Evolutionary conservation across 1,140 invertebrate genomes (phyloP).

Genomic region (Rhagoletis zephyria): DNA sequence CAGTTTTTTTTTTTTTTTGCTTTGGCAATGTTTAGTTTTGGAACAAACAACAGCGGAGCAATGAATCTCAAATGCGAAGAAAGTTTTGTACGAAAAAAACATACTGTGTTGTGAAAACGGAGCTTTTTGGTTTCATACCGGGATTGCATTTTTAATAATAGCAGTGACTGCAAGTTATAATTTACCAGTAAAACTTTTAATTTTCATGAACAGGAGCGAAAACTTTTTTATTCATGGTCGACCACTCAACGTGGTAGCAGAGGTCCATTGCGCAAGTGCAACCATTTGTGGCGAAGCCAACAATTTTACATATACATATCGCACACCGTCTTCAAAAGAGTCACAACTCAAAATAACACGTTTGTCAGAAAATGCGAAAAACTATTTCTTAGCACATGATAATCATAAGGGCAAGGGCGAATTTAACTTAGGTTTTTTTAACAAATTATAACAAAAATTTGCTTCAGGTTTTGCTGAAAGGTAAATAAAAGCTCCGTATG

Average conservation of each 20-base stretch:
- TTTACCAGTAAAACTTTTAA: constrained; percentile 19
- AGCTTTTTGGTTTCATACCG: background rate
- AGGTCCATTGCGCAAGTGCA: background rate
- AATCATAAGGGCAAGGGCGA: no score
- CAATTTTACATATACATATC: no score
- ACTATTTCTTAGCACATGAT: no score
- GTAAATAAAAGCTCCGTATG: no score
- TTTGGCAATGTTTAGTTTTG: constrained; percentile 25
- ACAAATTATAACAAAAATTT: no score
- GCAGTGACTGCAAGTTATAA: background rate
- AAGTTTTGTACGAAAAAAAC: background rate
- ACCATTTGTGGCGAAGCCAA: background rate
- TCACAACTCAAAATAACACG: no score
- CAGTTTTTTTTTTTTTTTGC: constrained; percentile 3
- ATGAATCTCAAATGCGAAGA: background rate
- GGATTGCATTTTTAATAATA: background rate
- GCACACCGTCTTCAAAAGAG: no score
- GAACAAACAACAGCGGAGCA: background rate
- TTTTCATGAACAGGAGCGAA: constrained; percentile 19
- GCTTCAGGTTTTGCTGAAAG: no score
- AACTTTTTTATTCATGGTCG: constrained; percentile 29
- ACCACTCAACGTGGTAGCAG: background rate
- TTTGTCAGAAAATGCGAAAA: no score
- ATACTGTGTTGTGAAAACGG: background rate
- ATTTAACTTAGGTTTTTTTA: no score